Evolutionary conservation across 2,797 vertebrate genomes (phyloP).

Genomic region (Synanceia verrucosa): DNA sequence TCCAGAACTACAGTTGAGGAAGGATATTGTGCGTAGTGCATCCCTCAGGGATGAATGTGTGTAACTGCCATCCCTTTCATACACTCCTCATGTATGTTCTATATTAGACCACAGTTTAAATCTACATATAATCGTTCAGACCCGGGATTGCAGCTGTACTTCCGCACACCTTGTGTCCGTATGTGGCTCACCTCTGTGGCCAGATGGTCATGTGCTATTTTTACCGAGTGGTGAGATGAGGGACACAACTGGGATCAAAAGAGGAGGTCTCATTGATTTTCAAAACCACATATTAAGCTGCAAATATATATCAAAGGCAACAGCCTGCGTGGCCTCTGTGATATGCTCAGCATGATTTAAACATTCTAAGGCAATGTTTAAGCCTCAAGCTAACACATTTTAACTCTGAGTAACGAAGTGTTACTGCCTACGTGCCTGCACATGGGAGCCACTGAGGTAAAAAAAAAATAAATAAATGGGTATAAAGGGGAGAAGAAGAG

Average conservation of each 20-base stretch:
- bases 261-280: constrained; percentile 71
- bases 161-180: background rate
- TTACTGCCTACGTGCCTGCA: constrained; percentile 21
- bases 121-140: constrained; percentile 25
- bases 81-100: constrained; percentile 1
- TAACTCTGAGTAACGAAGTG: constrained; percentile 57
- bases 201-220: constrained; percentile 32
- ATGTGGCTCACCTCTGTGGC: constrained; percentile 42
- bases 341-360: constrained; percentile 69
- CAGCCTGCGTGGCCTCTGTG: constrained; percentile 53
- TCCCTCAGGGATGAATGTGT: constrained; percentile 2
- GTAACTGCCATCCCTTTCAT: constrained; percentile 4
- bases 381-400: constrained; percentile 70
- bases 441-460: constrained; percentile 23
- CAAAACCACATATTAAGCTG: constrained; percentile 70
- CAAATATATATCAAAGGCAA: constrained; percentile 75
- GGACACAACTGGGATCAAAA: constrained; percentile 72
- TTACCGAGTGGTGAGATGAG: constrained; percentile 35
- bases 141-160: background rate
- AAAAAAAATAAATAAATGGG: constrained; percentile 25
- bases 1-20: background rate
- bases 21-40: background rate
- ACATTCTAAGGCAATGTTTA: constrained; percentile 69
- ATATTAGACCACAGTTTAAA: constrained; percentile 14
- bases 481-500: constrained; percentile 17